A percentile compares a stretch with the other conserved stretches of the same genome.
These are phyloP conservation scores for Cheilinus undulatus DNA, from an alignment of 2,113 vertebrate species.

Conservation along the genomic window DNA sequence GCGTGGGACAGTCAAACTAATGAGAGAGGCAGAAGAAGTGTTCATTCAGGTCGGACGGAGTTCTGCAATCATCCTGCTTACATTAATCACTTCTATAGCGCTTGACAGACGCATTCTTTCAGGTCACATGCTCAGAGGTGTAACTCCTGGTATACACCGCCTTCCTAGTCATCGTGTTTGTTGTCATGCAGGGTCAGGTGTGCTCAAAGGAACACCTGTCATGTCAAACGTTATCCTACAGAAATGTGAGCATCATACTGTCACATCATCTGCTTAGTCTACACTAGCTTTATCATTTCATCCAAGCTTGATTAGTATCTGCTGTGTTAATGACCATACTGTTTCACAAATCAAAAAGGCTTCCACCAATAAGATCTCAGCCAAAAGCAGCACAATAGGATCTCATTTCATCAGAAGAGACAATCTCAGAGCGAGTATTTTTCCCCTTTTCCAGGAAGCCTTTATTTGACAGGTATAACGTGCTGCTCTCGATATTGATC, in stretches of 20 bases:
- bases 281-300: neutral
- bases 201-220: conserved; percentile 58
- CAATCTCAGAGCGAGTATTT: conserved; percentile 69
- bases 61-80: conserved; percentile 58
- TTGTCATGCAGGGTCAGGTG: conserved; percentile 61
- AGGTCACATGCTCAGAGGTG: conserved; percentile 34
- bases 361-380: conserved; percentile 48
- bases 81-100: conserved; percentile 70
- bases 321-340: conserved; percentile 7
- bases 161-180: conserved; percentile 30
- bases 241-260: conserved; percentile 6
- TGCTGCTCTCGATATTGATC: conserved; percentile 80
- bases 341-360: conserved; percentile 48
- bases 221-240: conserved; percentile 42
- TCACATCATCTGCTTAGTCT: neutral
- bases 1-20: conserved; percentile 83
- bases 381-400: conserved; percentile 65
- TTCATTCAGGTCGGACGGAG: conserved; percentile 76
- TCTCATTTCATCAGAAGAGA: conserved; percentile 77
- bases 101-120: conserved; percentile 64
- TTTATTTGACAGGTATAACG: conserved; percentile 83
- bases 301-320: conserved; percentile 9
- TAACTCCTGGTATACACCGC: conserved; percentile 26
- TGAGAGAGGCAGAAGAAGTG: conserved; percentile 78
- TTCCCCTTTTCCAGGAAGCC: conserved; percentile 51